Conservation (phyloP, 2,888 invertebrate genomes). For the Caenorhabditis angaria region DNA sequence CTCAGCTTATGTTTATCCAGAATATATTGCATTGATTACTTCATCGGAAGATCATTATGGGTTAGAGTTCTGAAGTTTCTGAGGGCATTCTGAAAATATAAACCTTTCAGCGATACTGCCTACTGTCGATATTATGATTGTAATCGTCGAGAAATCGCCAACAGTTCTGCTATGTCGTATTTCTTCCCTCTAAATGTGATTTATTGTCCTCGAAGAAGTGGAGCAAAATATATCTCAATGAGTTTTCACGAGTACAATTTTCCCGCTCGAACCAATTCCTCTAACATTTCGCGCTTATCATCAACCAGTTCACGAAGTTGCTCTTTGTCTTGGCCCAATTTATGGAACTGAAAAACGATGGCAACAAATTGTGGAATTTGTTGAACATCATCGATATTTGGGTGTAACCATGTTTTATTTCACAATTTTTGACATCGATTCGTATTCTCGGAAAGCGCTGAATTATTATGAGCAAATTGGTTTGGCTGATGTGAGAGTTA, state of each 20-base stretch:
- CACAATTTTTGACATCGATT: slow-evolving; percentile 21
- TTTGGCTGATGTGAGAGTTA: slow-evolving; percentile 13
- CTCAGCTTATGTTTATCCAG: no score
- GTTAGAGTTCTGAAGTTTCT: no score
- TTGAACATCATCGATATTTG: slow-evolving; percentile 9
- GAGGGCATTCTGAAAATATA: no score
- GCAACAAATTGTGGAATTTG: slow-evolving; percentile 8
- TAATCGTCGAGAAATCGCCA: slow-evolving; percentile 7
- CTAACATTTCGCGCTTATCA: slow-evolving; percentile 5
- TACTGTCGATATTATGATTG: slow-evolving; percentile 14
- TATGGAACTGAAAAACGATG: slow-evolving; percentile 10
- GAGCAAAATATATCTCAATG: slow-evolving; percentile 9
- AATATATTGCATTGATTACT: no score
- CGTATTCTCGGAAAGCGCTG: slow-evolving; percentile 11
- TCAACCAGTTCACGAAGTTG: slow-evolving; percentile 5
- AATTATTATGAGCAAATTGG: slow-evolving; percentile 21
- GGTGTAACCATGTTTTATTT: slow-evolving; percentile 27
- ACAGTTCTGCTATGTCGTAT: background rate
- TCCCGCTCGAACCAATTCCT: slow-evolving; percentile 5
- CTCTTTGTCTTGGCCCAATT: slow-evolving; percentile 10
- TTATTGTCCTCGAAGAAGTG: slow-evolving; percentile 4
- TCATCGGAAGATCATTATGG: no score
- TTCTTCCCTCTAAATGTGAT: background rate
- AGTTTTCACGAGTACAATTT: background rate
- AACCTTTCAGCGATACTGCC: background rate